Evolutionary conservation across 2,113 vertebrate genomes (phyloP), one percentile per base, ranked within the genome.

Genomic region (Sylvicapra grimmia): DNA sequence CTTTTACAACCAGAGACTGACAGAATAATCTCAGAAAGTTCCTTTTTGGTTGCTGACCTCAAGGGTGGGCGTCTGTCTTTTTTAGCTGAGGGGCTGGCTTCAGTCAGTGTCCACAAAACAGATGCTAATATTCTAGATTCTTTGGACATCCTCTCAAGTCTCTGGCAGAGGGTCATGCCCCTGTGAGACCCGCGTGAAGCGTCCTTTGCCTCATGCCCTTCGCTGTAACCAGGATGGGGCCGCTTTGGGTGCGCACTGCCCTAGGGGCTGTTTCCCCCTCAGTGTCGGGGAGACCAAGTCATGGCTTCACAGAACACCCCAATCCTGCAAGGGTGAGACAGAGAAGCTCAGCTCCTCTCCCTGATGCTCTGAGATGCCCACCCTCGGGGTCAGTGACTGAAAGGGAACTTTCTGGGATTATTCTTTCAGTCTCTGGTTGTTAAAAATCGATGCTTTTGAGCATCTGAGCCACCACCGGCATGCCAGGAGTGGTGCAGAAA

Each of bases 301-400:
- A 68, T 2, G 23, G 47, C 54, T 33, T 88, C 49, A 13, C 3
- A 25, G 4, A 1, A 21, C 47, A 79, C 33, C 8, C 27, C 25
- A 16, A 5, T 13, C 4, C 49, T 11, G 18, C 21, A 3, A 9
- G 21, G 47, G 29, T 10, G 3, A 44, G 12, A 10, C 8, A 10
- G 18, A 18, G 3, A 31, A 25, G 31, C 4, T 58, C 36, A 6
- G n/a, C 15, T 86, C 36, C 36, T 92, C 31, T 58, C 40, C 47
- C n/a, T 11, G 54, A 40, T 5, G 1, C 0, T 1, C 7, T 8
- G 31, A 51, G 65, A 77, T 9, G 49, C 19, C 18, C 27, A 18
- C 15, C 36, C 8, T 8, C 8, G n/a, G 51, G 19, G 68, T 44
- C 53, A 54, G 77, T 1, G 0, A 29, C 40, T 6, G 1, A 59